Base-by-base conservation (phyloP, 2,797 vertebrate genomes). In the Leuciscus waleckii region DNA sequence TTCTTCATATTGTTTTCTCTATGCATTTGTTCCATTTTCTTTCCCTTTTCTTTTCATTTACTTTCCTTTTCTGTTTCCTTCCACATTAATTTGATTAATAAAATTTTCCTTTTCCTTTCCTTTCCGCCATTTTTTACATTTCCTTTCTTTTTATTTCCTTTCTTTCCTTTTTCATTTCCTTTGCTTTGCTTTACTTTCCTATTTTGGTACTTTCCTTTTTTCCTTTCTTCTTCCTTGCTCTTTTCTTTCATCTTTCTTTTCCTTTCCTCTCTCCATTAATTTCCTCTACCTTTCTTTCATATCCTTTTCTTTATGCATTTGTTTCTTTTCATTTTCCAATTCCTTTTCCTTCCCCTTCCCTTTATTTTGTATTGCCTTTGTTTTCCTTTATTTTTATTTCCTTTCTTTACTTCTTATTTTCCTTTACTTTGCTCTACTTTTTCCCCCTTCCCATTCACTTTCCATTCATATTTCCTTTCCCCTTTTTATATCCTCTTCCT, bases 321-420 rank as follows among this genome's bases (percentile, higher is more conserved):
- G 11, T 56, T 75, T 11, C 17, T 32, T 37, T n/a, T 56, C 1
- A 74, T 49, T 75, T 35, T 35, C 6, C 49, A 54, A 54, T 7
- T 32, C 43, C 10, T 56, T 49, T 49, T 32, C 5, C 29, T 35
- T 8, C 5, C 4, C 93, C 94, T 94, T 95, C 94, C n/a, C 26
- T 23, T n/a, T 58, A 23, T 23, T 56, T 56, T 9, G 0, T 54
- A 58, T 58, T n/a, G 54, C 8, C 54, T 23, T 58, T 58, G 23
- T 58, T 58, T 58, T 58, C 3, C 21, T 29, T 65, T n/a, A 32
- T 37, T 29, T 43, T 17, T 39, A n/a, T 54, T 32, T 67, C 32
- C 26, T 46, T 58, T 26, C 10, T 49, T 83, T 81, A 77, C 65
- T 63, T 49, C 2, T 6, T 13, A 2, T 41, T n/a, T 9, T 49